Conservation (phyloP, 1,140 invertebrate genomes). For the Zaprionus vittiger region DNA sequence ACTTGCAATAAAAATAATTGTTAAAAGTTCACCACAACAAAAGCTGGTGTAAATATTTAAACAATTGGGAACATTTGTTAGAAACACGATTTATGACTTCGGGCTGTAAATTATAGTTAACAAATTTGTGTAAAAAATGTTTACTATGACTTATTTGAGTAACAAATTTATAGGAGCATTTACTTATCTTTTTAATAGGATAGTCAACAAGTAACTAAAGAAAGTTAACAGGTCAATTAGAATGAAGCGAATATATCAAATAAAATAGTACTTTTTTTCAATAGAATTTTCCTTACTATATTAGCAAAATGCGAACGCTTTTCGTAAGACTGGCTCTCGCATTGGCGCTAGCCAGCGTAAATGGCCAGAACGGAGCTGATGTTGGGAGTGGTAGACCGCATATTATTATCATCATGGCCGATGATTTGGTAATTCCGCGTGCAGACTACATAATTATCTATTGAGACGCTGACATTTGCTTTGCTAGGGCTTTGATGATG, state of each 20-base stretch:
- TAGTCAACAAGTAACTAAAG: too few species aligned
- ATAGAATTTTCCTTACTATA: background rate
- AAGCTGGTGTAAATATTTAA: background rate
- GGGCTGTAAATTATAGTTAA: too few species aligned
- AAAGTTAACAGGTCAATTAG: too few species aligned
- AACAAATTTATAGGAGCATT: background rate
- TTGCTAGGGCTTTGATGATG: slow-evolving; percentile 93
- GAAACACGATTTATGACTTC: background rate
- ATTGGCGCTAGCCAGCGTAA: background rate
- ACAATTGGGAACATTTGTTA: background rate
- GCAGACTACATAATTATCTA: background rate
- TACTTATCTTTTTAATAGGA: too few species aligned
- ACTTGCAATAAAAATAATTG: background rate
- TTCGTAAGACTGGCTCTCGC: background rate
- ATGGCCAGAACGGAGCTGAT: background rate
- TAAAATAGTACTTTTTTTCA: too few species aligned
- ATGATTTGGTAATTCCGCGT: slow-evolving; percentile 85
- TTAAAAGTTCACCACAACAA: background rate
- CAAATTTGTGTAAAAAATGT: background rate
- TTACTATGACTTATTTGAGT: background rate
- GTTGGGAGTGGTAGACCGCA: slow-evolving; percentile 11
- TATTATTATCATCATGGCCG: slow-evolving; percentile 86
- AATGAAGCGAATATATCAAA: too few species aligned
- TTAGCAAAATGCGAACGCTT: slow-evolving; percentile 11
- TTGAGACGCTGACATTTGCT: background rate